Base-by-base conservation (phyloP, 2,888 invertebrate species). In the Xanthia icteritia region DNA sequence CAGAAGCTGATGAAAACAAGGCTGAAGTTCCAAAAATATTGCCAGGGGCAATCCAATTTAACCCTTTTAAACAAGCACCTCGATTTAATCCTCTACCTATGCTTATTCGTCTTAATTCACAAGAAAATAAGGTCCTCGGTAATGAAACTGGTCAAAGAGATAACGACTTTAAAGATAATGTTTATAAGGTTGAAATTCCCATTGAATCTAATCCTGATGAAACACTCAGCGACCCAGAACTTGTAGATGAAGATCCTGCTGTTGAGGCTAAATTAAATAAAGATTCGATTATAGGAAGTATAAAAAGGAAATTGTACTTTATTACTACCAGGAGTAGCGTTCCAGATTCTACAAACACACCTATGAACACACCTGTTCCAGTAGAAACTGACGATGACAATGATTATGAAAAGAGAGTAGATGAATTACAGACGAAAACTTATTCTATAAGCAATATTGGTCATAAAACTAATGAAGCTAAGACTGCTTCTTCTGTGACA, bases 181-280 rank as follows among this genome's bases (percentile, higher is more conserved):
- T 27, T 15, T 31, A 73, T 68, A 76, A 81, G 11, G 56, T 51
- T 39, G 54, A 76, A 13, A 64, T 73, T 74, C 27, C 79, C 0
- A 56, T 60, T 63, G 73, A 79, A 17, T 6, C 39, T 27, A 67
- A 79, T 58, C 78, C 69, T 13, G 71, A 11, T 69, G 88, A 84
- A 45, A 65, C 77, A 42, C 74, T 80, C 5, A 88, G 87, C 9
- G 85, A 87, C 36, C 89, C 87, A 11, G 87, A 88, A 71, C 77
- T 83, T 65, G 78, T 80, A 1, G 83, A 85, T 11, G 83, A 87
- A 54, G 76, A 83, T 45, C n/a, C 75, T 11, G 74, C 79, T 20
- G 23, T 72, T 17, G 75, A 61, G 11, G n/a, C 27, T 6, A 79
- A 72, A 65, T 63, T 71, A 17, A 60, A 61, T 2, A 81, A 72